Evolutionary conservation across 2,113 vertebrate species (phyloP).

Genomic region (Bubo scandiacus): DNA sequence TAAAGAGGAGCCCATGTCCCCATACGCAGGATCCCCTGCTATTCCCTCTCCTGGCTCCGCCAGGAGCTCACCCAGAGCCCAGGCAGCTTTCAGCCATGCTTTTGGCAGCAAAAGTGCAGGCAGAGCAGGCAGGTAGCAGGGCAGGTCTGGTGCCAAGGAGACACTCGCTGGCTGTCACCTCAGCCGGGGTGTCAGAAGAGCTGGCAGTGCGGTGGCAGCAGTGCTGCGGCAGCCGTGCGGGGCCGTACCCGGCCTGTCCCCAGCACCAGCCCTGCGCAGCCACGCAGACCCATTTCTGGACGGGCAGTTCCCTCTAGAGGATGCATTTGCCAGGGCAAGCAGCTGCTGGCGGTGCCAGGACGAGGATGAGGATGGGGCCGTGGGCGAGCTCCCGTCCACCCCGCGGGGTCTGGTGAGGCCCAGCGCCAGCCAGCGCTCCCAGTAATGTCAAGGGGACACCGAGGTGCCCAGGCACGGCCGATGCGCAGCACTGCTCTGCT

Average conservation of each 20-base stretch:
- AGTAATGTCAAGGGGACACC: fast-evolving
- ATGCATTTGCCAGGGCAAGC: background rate
- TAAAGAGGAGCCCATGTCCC: background rate
- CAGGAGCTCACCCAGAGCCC: background rate
- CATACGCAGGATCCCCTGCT: background rate
- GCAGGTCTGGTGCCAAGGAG: background rate
- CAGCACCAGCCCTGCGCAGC: background rate
- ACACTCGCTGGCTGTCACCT: background rate
- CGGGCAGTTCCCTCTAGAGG: constrained; percentile 53
- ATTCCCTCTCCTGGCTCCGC: fast-evolving
- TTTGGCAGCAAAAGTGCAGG: background rate
- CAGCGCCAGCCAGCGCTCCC: fast-evolving
- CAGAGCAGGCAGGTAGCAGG: background rate
- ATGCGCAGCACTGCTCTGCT: fast-evolving
- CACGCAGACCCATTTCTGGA: background rate
- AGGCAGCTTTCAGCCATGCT: too few relatives aligned
- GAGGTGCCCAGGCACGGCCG: fast-evolving
- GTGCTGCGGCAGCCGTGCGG: background rate
- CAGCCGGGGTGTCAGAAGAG: background rate
- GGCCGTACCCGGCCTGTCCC: background rate
- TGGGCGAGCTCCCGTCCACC: fast-evolving
- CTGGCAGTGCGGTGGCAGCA: too few relatives aligned
- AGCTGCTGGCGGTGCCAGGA: background rate
- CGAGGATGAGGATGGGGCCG: fast-evolving
- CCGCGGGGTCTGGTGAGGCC: fast-evolving